phyloP scores from a whole-genome alignment of 2,113 vertebrate species.

The Eubucco bourcierii region DNA sequence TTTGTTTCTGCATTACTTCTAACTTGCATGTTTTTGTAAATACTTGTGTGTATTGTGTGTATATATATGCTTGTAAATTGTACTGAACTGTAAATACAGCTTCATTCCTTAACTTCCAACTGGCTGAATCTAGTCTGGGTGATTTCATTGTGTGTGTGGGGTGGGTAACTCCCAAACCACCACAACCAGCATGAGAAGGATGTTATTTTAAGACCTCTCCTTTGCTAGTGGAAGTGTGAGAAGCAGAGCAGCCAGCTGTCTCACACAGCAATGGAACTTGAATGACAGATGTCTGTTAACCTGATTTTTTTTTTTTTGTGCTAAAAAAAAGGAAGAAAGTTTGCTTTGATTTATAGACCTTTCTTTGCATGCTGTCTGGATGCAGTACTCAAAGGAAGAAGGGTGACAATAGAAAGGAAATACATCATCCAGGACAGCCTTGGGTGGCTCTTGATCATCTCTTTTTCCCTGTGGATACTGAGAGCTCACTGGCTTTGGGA shows the following conservation, averaged over 20 bases:
- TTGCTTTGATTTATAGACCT: background rate
- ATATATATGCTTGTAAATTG: too few relatives aligned
- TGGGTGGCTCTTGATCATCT: background rate
- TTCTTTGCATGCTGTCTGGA: background rate
- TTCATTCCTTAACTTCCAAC: too few relatives aligned
- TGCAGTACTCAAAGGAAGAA: background rate
- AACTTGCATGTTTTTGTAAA: too few relatives aligned
- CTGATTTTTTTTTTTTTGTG: background rate
- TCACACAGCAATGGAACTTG: background rate
- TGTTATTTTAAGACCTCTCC: conserved; percentile 29
- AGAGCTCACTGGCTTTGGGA: background rate
- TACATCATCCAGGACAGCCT: background rate
- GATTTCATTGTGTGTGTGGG: too few relatives aligned
- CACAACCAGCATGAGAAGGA: background rate
- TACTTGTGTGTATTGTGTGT: too few relatives aligned
- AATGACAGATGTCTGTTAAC: background rate
- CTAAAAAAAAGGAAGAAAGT: background rate
- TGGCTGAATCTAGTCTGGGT: too few relatives aligned
- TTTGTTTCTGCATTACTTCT: too few relatives aligned
- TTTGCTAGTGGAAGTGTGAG: background rate
- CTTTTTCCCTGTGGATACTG: background rate
- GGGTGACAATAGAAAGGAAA: background rate
- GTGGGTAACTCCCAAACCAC: too few relatives aligned
- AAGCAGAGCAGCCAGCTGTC: background rate
- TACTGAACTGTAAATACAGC: too few relatives aligned